These are phyloP conservation scores for Armadillidium nasatum DNA, from an alignment of 1,140 invertebrate genomes.

Conservation along the genomic window DNA sequence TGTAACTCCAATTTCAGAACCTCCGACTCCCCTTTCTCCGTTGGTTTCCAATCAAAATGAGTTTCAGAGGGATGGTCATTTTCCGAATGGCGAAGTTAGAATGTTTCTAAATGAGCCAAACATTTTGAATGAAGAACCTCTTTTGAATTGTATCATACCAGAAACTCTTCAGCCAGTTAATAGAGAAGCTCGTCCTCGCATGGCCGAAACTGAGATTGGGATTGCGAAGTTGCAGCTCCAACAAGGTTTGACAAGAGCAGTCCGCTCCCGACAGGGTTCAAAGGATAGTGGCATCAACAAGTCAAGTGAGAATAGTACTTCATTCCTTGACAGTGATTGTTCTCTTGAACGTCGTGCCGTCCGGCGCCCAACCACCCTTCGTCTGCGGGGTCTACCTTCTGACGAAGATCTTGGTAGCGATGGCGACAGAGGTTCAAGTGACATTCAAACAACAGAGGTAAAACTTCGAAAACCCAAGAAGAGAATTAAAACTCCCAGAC, in stretches of 20 bases:
- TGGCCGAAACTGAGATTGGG: constrained; percentile 38
- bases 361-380: constrained; percentile 44
- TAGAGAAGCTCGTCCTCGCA: constrained; percentile 1
- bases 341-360: constrained; percentile 31
- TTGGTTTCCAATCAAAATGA: constrained; percentile 20
- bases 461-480: constrained; percentile 65
- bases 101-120: constrained; percentile 29
- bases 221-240: constrained; percentile 40
- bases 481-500: constrained; percentile 74
- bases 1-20: constrained; percentile 37
- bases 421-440: constrained; percentile 59
- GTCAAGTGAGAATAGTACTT: constrained; percentile 38
- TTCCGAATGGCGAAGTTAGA: constrained; percentile 33
- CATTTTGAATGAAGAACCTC: constrained; percentile 25
- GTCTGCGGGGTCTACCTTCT: constrained; percentile 46
- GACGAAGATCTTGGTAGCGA: constrained; percentile 56
- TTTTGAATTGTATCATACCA: constrained; percentile 14
- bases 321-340: constrained; percentile 37
- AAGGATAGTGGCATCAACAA: constrained; percentile 41
- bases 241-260: constrained; percentile 33
- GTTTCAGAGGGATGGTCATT: constrained; percentile 31
- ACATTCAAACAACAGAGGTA: constrained; percentile 49
- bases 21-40: constrained; percentile 30
- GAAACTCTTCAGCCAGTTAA: not conserved
- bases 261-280: constrained; percentile 37